Conservation (phyloP, 92 coral and sea anemone species). For the Desmophyllum pertusum region DNA sequence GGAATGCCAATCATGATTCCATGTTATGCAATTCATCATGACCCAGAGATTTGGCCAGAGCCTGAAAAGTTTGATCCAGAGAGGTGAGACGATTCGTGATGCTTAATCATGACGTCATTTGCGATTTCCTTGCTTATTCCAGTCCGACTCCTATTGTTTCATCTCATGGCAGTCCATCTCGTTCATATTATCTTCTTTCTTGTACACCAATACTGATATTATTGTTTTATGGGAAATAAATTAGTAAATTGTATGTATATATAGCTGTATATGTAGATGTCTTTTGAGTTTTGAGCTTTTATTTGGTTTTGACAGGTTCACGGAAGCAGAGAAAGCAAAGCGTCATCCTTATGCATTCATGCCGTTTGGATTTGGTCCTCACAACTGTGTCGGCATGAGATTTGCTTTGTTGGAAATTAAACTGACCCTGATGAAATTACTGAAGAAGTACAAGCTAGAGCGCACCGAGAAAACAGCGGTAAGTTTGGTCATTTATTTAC, state of each 20-base stretch:
- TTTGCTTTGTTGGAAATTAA: slow-evolving; percentile 50
- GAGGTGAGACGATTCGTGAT: slow-evolving; percentile 10
- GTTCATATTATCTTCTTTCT: too few species aligned
- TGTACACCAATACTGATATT: too few species aligned
- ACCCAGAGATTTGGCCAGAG: slow-evolving; percentile 52
- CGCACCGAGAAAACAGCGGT: slow-evolving; percentile 45
- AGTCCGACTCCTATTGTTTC: too few species aligned
- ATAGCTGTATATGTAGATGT: too few species aligned
- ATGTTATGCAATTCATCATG: slow-evolving; percentile 46
- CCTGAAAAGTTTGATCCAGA: slow-evolving; percentile 53
- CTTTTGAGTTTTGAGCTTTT: too few species aligned
- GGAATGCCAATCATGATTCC: slow-evolving; percentile 31
- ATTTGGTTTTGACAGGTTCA: slow-evolving; percentile 1
- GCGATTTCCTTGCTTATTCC: too few species aligned
- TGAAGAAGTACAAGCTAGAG: slow-evolving; percentile 45
- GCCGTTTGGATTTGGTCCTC: slow-evolving; percentile 53
- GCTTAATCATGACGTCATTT: not conserved
- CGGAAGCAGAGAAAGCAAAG: slow-evolving; percentile 47
- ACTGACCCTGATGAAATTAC: slow-evolving; percentile 39
- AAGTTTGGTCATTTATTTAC: not conserved
- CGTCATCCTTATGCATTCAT: slow-evolving; percentile 46
- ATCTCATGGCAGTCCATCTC: too few species aligned
- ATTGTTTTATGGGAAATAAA: too few species aligned
- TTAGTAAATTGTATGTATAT: too few species aligned
- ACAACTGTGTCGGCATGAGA: slow-evolving; percentile 49